These are phyloP conservation scores for Anabacerthia variegaticeps DNA, from an alignment of 2,797 vertebrate genomes.

Conservation along the genomic window DNA sequence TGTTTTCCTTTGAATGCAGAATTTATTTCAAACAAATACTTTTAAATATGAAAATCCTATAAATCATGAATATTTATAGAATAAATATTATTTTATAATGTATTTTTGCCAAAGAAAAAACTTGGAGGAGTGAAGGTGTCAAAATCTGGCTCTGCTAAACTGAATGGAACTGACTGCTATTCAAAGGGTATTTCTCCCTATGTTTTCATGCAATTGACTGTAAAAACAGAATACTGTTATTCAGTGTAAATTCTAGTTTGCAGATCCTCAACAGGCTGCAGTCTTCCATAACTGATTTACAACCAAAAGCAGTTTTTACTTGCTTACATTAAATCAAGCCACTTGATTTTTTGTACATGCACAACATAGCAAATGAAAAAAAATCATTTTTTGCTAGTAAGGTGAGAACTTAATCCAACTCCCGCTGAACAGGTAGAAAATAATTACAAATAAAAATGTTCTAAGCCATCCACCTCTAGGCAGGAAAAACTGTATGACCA, in stretches of 20 bases:
- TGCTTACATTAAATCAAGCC: background rate
- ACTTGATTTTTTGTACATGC: background rate
- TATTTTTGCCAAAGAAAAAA: background rate
- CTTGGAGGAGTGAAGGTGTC: background rate
- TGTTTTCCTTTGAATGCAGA: background rate
- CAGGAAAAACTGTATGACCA: background rate
- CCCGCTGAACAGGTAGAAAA: background rate
- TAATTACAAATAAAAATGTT: conserved; percentile 14
- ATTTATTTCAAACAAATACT: conserved; percentile 29
- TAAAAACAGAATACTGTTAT: background rate
- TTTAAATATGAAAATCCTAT: conserved; percentile 24
- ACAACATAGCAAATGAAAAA: background rate
- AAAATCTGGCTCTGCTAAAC: background rate
- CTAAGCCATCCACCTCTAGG: background rate
- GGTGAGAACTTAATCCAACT: conserved; percentile 1
- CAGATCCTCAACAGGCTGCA: background rate
- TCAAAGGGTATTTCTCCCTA: background rate
- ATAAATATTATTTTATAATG: too few relatives aligned
- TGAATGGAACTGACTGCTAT: background rate
- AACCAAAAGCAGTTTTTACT: background rate
- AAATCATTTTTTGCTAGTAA: background rate
- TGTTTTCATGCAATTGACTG: background rate
- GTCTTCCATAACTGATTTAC: background rate
- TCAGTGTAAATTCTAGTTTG: background rate
- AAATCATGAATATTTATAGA: background rate